phyloP scores from a whole-genome alignment of 2,797 vertebrate species.

The Forpus xanthops region DNA sequence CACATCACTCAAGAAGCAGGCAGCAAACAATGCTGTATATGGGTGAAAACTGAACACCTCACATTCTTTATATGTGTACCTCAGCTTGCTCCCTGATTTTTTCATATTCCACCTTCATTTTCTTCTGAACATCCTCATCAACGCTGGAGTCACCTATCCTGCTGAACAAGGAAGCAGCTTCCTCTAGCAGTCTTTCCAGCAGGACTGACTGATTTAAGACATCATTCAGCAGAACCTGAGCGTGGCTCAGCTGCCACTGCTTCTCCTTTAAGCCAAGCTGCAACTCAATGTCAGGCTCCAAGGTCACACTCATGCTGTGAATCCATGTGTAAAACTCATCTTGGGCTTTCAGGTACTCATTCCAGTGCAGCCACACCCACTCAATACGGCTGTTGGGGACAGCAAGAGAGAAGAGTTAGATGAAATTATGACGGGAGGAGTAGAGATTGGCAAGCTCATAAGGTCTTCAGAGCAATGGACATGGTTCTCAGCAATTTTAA shows the following conservation, averaged over 20 bases:
- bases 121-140: conserved; percentile 80
- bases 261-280: conserved; percentile 92
- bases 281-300: conserved; percentile 84
- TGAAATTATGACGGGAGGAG: background rate
- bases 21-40: background rate
- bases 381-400: conserved; percentile 87
- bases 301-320: conserved; percentile 76
- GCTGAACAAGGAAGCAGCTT: conserved; percentile 83
- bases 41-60: background rate
- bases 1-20: background rate
- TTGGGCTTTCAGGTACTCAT: conserved; percentile 89
- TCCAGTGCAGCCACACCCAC: conserved; percentile 98
- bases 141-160: conserved; percentile 89
- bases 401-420: background rate
- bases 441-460: background rate
- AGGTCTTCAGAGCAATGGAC: background rate
- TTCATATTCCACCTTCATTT: conserved; percentile 83
- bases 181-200: conserved; percentile 89
- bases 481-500: background rate
- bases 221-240: conserved; percentile 83
- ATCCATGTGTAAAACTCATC: conserved; percentile 90
- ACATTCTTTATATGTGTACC: conserved; percentile 73
- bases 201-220: conserved; percentile 80
- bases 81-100: conserved; percentile 80
- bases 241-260: conserved; percentile 90